Percentiles rank a stretch among this genome's conserved stretches.
phyloP scores from a whole-genome alignment of 2,888 invertebrate genomes.

The Lepidonotus clava region DNA sequence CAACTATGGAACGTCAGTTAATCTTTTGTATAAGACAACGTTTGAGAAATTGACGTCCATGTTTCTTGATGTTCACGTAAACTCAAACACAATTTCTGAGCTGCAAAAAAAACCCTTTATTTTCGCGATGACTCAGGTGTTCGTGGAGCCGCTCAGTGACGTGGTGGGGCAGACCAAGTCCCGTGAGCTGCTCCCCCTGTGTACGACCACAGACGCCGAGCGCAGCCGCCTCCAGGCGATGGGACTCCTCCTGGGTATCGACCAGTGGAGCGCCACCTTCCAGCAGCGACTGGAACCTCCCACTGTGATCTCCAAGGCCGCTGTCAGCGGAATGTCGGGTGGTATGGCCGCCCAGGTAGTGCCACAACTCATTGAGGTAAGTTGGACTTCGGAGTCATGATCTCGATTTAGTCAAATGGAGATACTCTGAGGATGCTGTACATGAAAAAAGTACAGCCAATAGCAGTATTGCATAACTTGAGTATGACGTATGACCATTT shows the following conservation, averaged over 20 bases:
- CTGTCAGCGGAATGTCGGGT: neutral
- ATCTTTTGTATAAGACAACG: too few species aligned
- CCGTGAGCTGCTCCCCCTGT: slow-evolving; percentile 70
- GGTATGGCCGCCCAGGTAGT: neutral
- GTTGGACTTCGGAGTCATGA: neutral
- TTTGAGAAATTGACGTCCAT: too few species aligned
- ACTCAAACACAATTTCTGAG: too few species aligned
- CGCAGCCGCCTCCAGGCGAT: slow-evolving; percentile 69
- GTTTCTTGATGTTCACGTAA: too few species aligned
- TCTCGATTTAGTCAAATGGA: neutral
- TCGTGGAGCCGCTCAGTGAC: slow-evolving; percentile 76
- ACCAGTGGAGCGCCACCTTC: slow-evolving; percentile 72
- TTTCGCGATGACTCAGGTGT: too few species aligned
- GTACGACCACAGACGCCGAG: slow-evolving; percentile 53
- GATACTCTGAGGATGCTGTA: too few species aligned
- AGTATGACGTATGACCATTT: too few species aligned
- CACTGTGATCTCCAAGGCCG: too few species aligned
- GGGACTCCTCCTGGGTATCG: slow-evolving; percentile 74
- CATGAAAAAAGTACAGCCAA: too few species aligned
- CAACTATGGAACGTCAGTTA: too few species aligned
- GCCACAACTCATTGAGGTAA: slow-evolving; percentile 46
- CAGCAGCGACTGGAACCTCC: slow-evolving; percentile 47
- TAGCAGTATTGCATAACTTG: too few species aligned
- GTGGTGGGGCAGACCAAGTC: slow-evolving; percentile 76
- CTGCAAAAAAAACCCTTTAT: too few species aligned